Conservation (phyloP, 2,113 vertebrate species). For the Danionella cerebrum region DNA sequence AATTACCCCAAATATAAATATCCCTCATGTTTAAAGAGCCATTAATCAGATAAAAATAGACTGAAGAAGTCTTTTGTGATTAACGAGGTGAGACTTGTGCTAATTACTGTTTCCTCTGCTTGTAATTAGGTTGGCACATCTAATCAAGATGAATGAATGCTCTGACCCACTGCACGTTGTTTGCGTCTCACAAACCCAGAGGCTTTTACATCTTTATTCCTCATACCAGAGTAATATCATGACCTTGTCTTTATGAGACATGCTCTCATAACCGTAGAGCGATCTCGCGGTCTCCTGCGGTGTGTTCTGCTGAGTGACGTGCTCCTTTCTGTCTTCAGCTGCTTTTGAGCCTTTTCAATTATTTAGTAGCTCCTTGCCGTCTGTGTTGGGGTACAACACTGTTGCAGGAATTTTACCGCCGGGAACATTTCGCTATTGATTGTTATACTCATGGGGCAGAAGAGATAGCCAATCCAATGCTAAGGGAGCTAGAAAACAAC, state of each 20-base stretch:
- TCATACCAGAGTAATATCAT: constrained; percentile 1
- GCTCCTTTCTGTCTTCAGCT: neutral
- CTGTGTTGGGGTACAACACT: constrained; percentile 4
- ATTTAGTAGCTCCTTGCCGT: neutral
- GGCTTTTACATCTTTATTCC: constrained; percentile 17
- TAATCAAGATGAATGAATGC: constrained; percentile 88
- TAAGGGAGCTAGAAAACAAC: no score
- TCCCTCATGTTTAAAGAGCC: constrained; percentile 83
- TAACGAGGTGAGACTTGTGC: constrained; percentile 97
- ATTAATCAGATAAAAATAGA: constrained; percentile 99
- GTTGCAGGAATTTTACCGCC: no score
- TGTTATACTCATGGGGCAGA: no score
- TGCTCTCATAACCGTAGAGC: constrained; percentile 2
- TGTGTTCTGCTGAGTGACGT: neutral
- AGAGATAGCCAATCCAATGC: no score
- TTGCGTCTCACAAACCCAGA: constrained; percentile 14
- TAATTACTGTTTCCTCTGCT: constrained; percentile 98
- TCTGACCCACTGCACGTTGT: constrained; percentile 67
- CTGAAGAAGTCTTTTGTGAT: constrained; percentile 94
- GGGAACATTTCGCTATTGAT: no score
- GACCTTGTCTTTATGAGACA: constrained; percentile 11
- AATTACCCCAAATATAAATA: constrained; percentile 94
- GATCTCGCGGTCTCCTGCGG: neutral
- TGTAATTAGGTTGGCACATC: constrained; percentile 94
- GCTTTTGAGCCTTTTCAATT: constrained; percentile 7